These are phyloP conservation scores for Drosophila burlai DNA, from an alignment of 1,140 invertebrate genomes.

Conservation along the genomic window DNA sequence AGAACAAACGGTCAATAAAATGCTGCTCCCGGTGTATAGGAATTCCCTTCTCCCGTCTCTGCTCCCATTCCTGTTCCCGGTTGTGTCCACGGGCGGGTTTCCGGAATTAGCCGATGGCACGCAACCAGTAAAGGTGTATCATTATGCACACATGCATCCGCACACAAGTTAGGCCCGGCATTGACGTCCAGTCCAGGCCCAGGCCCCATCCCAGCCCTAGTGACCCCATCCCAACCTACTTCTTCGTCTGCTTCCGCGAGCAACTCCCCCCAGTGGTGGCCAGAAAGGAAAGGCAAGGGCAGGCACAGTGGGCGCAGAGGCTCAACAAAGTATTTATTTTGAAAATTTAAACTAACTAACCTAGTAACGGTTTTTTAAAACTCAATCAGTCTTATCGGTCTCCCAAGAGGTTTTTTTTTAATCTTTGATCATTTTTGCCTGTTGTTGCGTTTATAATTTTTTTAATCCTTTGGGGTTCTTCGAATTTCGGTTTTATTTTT, in stretches of 20 bases:
- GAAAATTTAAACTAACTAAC: background rate
- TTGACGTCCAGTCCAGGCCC: constrained; percentile 22
- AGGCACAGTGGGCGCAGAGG: background rate
- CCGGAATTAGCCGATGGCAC: constrained; percentile 71
- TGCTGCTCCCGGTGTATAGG: constrained; percentile 6
- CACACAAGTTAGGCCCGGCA: constrained; percentile 9
- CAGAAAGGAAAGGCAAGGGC: constrained; percentile 1
- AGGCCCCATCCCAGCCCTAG: constrained; percentile 8
- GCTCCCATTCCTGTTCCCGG: constrained; percentile 44
- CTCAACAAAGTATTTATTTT: background rate
- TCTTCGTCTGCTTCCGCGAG: background rate
- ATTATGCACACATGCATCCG: constrained; percentile 50
- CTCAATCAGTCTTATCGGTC: too few species aligned
- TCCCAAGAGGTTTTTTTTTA: too few species aligned
- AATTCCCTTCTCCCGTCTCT: constrained; percentile 44
- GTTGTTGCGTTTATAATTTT: too few species aligned
- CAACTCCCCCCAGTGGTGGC: background rate
- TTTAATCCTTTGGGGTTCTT: too few species aligned
- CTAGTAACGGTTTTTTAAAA: too few species aligned
- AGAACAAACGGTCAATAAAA: constrained; percentile 28
- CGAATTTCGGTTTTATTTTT: too few species aligned
- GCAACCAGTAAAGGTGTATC: constrained; percentile 56
- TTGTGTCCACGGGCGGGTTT: constrained; percentile 50
- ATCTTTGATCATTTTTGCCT: too few species aligned
- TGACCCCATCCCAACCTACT: constrained; percentile 29